Percentiles rank a stretch among this genome's conserved stretches.
phyloP scores from a whole-genome alignment of 1,140 invertebrate species.

The Eurosta solidaginis region DNA sequence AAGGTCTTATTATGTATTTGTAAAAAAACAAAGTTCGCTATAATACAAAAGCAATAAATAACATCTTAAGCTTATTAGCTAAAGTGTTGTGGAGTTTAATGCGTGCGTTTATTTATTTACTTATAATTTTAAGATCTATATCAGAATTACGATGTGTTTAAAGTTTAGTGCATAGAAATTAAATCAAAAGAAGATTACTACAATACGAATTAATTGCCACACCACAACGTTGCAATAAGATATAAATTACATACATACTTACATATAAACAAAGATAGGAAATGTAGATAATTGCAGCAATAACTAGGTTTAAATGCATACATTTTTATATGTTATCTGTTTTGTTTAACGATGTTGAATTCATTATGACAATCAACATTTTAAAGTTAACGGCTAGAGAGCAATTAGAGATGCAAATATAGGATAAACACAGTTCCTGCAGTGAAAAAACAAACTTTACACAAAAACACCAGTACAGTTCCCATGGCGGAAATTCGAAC shows the following conservation, averaged over 20 bases:
- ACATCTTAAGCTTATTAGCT: background rate
- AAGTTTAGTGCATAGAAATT: background rate
- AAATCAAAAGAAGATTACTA: background rate
- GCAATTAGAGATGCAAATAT: constrained; percentile 18
- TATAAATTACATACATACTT: too few species aligned
- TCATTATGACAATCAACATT: constrained; percentile 19
- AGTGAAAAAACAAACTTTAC: too few species aligned
- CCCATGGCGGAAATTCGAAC: too few species aligned
- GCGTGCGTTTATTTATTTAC: too few species aligned
- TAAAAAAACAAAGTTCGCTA: too few species aligned
- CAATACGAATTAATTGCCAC: constrained; percentile 11
- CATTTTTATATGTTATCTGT: background rate
- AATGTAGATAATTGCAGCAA: too few species aligned
- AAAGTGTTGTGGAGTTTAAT: background rate
- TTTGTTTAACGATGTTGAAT: background rate
- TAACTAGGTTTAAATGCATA: too few species aligned
- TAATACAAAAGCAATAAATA: background rate
- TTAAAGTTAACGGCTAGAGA: constrained; percentile 10
- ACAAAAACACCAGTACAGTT: too few species aligned
- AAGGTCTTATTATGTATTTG: too few species aligned
- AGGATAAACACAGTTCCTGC: background rate
- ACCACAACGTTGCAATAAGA: background rate
- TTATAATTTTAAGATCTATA: too few species aligned
- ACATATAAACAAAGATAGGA: too few species aligned
- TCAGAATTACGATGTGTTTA: too few species aligned